Percentiles rank a stretch among this genome's conserved stretches.
Conservation (phyloP, 1,140 invertebrate genomes). For the Halotydeus destructor region DNA sequence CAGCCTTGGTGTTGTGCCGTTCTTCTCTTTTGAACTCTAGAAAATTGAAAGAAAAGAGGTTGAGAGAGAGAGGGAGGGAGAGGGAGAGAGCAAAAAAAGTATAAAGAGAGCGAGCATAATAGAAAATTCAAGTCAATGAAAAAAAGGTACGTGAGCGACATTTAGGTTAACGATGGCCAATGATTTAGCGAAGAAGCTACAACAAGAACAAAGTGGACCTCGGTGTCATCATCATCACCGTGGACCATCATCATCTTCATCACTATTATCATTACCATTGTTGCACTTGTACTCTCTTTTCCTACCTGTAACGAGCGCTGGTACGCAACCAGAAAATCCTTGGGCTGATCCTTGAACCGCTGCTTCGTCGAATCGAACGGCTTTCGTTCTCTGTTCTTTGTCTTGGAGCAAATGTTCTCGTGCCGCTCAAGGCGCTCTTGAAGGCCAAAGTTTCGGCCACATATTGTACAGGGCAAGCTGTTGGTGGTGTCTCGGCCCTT, state of each 20-base stretch:
- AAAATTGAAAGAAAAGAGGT: no score
- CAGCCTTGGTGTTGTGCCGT: no score
- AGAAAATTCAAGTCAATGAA: no score
- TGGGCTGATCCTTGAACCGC: not conserved
- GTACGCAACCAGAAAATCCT: not conserved
- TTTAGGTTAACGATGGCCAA: not conserved
- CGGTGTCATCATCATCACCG: no score
- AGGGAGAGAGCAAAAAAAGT: no score
- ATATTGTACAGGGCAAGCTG: slow-evolving; percentile 5
- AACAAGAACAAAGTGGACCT: not conserved
- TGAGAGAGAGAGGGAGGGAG: no score
- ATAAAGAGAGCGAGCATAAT: no score
- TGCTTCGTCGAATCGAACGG: slow-evolving; percentile 5
- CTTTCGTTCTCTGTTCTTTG: not conserved
- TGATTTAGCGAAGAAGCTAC: not conserved
- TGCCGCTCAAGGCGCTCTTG: slow-evolving; percentile 4
- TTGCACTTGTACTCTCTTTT: not conserved
- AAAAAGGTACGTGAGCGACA: not conserved
- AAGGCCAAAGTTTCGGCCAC: slow-evolving; percentile 4
- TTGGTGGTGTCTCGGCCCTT: not conserved
- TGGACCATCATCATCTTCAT: no score
- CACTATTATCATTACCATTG: not conserved
- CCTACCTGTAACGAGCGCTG: not conserved
- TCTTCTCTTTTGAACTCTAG: no score
- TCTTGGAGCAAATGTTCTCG: slow-evolving; percentile 3